Evolutionary conservation across 2,888 invertebrate genomes (phyloP).

Genomic region (Cryptus armator): DNA sequence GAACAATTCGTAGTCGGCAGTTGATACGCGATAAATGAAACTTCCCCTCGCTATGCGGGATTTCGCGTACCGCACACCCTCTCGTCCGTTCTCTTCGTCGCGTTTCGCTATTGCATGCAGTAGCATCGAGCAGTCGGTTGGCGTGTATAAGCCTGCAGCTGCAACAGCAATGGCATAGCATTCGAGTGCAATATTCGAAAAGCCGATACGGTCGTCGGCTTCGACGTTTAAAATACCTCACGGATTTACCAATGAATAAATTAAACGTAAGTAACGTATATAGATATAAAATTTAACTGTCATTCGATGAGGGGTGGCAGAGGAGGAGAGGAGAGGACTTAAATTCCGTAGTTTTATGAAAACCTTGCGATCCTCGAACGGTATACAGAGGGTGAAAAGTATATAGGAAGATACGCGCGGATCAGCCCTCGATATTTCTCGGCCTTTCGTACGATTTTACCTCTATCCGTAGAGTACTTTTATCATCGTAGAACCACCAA

Average conservation of each 20-base stretch:
- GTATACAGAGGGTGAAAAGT: conserved; percentile 28
- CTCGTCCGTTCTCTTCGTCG: conserved; percentile 18
- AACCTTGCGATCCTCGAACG: conserved; percentile 13
- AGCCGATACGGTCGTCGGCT: conserved; percentile 69
- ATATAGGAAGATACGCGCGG: neutral
- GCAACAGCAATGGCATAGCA: conserved; percentile 50
- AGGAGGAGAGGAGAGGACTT: conserved; percentile 16
- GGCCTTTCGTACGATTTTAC: conserved; percentile 2
- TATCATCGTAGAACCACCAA: conserved; percentile 44
- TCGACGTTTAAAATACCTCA: conserved; percentile 74
- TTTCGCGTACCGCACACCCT: conserved; percentile 25
- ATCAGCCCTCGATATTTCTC: conserved; percentile 53
- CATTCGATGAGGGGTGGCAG: neutral
- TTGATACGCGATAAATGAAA: conserved; percentile 64
- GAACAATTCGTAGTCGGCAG: conserved; percentile 45
- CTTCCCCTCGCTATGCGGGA: conserved; percentile 29
- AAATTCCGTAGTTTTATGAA: conserved; percentile 49
- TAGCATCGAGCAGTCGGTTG: conserved; percentile 42
- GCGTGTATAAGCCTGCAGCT: conserved; percentile 54
- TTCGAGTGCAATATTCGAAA: conserved; percentile 70
- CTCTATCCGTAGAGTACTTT: conserved; percentile 43
- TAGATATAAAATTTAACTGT: conserved; percentile 40
- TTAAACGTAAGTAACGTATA: conserved; percentile 70
- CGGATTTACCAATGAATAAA: conserved; percentile 75
- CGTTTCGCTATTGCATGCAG: neutral